Base-by-base conservation (phyloP, 2,113 vertebrate genomes). In the Peromyscus polionotus region DNA sequence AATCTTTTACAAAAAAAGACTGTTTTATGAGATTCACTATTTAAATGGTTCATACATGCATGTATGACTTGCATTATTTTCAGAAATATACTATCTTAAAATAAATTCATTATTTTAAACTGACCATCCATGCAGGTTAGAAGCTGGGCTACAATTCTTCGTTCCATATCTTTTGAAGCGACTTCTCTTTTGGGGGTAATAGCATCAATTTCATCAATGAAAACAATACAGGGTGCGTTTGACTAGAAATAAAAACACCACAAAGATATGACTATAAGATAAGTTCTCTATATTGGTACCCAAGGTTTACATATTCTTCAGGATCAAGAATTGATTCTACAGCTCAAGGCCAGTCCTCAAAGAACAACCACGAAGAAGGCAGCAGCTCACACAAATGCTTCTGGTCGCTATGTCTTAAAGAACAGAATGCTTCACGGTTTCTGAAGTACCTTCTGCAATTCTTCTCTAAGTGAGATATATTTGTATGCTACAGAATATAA, bases 91-190 rank as follows among this genome's bases (percentile, higher is more conserved):
- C 77, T 93, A 68, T 59, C 61, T 90, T 63, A 63, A 95, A 90
- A 88, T 3, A 3, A 83, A 79, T 45, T 91, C 1, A 76, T 70
- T 57, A 79, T 63, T 80, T 96, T n/a, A 95, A 88, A 98, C 99
- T 96, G 89, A 99, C 99, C 99, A 13, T 99, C 99, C 99, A 99
- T 99, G 97, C 99, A 99, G 91, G 99, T 99, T 4, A 99, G 99
- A 81, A 99, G 98, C 98, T 99, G 99, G 80, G 99, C 99, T 22
- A 99, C 99, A 36, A 99, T 99, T 97, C 99, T 99, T 61, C 99
- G 98, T 98, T 99, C 99, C 99, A 99, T 99, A 98, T 99, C 99
- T 98, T 99, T 99, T 0, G 99, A 99, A 1, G 99, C 99, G 42
- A 99, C 98, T 98, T 99, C 99, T 98, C 99, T 99, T 97, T 99